phyloP scores from a whole-genome alignment of 2,888 invertebrate species.

The Chrysomela aeneicollis region DNA sequence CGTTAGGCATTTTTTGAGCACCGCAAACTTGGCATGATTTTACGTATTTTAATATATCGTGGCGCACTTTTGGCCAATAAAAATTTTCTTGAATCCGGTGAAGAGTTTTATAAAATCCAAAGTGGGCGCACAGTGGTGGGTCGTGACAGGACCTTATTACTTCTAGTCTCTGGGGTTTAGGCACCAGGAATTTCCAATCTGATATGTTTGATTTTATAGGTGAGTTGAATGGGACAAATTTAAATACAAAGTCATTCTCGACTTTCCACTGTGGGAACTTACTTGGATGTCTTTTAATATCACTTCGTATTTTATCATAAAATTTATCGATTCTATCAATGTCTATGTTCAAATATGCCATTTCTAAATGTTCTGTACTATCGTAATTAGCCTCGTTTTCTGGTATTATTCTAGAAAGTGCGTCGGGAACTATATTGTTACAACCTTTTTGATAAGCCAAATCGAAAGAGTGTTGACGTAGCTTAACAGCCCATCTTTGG shows the following conservation, averaged over 20 bases:
- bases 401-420: constrained; percentile 8
- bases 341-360: no score
- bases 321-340: neutral
- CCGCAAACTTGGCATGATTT: no score
- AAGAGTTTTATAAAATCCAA: no score
- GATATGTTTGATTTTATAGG: constrained; percentile 13
- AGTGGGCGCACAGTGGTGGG: no score
- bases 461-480: constrained; percentile 25
- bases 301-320: neutral
- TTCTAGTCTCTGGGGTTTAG: constrained; percentile 31
- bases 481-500: constrained; percentile 21
- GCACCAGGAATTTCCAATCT: constrained; percentile 40
- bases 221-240: neutral
- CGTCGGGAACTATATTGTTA: constrained; percentile 26
- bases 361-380: no score
- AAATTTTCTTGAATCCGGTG: no score
- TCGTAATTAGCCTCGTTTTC: no score
- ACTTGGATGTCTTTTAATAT: neutral
- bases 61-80: no score
- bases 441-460: constrained; percentile 22
- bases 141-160: no score
- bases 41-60: no score
- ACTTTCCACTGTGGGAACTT: constrained; percentile 5
- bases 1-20: no score
- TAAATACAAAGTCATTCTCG: neutral